Conservation (phyloP, 2,113 vertebrate species). For the Tenebrosternarchus preto region DNA sequence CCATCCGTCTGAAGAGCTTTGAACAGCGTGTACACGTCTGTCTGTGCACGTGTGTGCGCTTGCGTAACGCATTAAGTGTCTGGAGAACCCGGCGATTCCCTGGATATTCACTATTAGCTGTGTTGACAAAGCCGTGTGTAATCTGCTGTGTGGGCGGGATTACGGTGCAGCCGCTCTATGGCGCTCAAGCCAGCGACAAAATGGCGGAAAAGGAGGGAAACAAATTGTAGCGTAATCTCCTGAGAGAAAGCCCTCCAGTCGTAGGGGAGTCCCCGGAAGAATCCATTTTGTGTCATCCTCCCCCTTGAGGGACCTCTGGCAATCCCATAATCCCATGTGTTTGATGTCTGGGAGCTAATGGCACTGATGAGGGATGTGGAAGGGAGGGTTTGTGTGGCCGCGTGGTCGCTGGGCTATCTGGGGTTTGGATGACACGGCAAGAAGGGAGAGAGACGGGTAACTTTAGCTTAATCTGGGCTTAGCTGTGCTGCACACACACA, state of each 20-base stretch:
- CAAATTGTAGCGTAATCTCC: constrained; percentile 75
- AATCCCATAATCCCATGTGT: constrained; percentile 81
- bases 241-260: constrained; percentile 61
- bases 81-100: constrained; percentile 63
- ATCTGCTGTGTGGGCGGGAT: constrained; percentile 72
- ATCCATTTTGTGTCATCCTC: constrained; percentile 64
- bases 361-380: constrained; percentile 72
- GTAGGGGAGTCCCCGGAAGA: constrained; percentile 63
- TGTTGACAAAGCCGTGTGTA: constrained; percentile 70
- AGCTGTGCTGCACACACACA: constrained; percentile 57
- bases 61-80: constrained; percentile 63
- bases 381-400: constrained; percentile 73
- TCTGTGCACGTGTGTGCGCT: constrained; percentile 6
- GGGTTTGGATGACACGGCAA: constrained; percentile 75
- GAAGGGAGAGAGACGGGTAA: constrained; percentile 68
- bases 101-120: constrained; percentile 65
- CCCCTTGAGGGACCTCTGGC: constrained; percentile 57
- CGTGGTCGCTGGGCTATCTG: constrained; percentile 56
- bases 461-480: constrained; percentile 81
- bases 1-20: background rate
- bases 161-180: constrained; percentile 62
- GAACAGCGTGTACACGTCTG: background rate
- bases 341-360: constrained; percentile 80
- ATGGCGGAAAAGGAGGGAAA: constrained; percentile 71
- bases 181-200: constrained; percentile 54